Evolutionary conservation across 2,113 vertebrate species (phyloP).

Genomic region (Gadus chalcogrammus): DNA sequence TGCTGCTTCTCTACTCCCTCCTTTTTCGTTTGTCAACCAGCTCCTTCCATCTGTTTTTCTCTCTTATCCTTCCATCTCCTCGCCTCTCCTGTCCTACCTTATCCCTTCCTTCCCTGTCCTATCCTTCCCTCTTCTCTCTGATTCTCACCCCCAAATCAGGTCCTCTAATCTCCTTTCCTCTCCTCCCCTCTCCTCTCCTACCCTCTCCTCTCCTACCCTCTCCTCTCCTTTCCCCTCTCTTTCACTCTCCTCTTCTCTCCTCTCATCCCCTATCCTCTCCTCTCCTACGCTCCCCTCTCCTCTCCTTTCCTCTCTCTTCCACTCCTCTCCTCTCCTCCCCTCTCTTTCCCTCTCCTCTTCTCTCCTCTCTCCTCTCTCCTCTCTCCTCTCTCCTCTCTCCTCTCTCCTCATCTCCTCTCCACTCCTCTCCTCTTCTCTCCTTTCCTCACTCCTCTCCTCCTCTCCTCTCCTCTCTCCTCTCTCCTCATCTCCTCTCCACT

Average conservation of each 20-base stretch:
- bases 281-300: too few species aligned
- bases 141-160: background rate
- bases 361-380: background rate
- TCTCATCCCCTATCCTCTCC: background rate
- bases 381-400: background rate
- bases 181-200: too few species aligned
- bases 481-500: conserved; percentile 51
- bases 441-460: conserved; percentile 1
- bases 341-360: background rate
- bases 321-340: background rate
- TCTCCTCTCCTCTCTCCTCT: conserved; percentile 7
- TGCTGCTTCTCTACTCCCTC: background rate
- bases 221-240: background rate
- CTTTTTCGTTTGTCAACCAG: too few species aligned
- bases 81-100: background rate
- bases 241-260: too few species aligned
- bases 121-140: background rate
- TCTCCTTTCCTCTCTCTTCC: background rate
- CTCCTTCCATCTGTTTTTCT: background rate
- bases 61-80: background rate
- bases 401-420: conserved; percentile 48
- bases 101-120: background rate
- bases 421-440: background rate
- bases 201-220: too few species aligned
- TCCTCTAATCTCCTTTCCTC: background rate